Evolutionary conservation across 2,888 invertebrate species (phyloP), one percentile per base, ranked within the genome.

Genomic region (Tortricodes alternella): DNA sequence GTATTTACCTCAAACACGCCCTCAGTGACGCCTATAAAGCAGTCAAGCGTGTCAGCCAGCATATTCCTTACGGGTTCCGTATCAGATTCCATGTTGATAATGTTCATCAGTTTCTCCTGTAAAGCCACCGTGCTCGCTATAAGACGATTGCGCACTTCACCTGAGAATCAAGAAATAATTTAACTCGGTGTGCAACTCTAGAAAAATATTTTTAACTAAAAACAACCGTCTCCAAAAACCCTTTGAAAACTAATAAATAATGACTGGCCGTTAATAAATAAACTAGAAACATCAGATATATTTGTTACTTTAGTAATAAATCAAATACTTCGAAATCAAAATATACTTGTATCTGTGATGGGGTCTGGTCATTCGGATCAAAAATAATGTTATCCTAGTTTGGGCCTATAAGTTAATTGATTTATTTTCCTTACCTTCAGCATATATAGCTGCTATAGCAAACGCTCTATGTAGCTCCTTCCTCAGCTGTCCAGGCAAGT

Each of bases 11-110:
- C 87, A n/a, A 77, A 72, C 1, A 84, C 79, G 0, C 95, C 95
- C 70, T 94, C 93, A 0, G 93, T 93, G 58, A 94, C 91, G 18
- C 96, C 96, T 72, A 94, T 93, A 59, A 95, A 93, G 56, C 94
- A 94, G 76, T 97, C 96, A 0, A 97, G 81, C 27, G 96, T 92
- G 72, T 95, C 94, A 0, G 94, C 92, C 1, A 97, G 87, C 81
- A 95, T 80, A 50, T 74, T 83, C 4, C 90, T 72, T 0, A 88
- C 83, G 0, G 89, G 90, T 44, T 90, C 90, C 2, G 89, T 85
- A 32, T 89, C 94, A 3, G 92, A 85, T 73, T 94, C 93, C 61
- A 94, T 89, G 48, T 91, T 89, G 60, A 95, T 93, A 52, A 94
- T 87, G 61, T 94, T 90, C 56, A 93, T 79, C 19, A 90, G 62